Conservation (phyloP, 2,888 invertebrate species). For the Tyria jacobaeae region DNA sequence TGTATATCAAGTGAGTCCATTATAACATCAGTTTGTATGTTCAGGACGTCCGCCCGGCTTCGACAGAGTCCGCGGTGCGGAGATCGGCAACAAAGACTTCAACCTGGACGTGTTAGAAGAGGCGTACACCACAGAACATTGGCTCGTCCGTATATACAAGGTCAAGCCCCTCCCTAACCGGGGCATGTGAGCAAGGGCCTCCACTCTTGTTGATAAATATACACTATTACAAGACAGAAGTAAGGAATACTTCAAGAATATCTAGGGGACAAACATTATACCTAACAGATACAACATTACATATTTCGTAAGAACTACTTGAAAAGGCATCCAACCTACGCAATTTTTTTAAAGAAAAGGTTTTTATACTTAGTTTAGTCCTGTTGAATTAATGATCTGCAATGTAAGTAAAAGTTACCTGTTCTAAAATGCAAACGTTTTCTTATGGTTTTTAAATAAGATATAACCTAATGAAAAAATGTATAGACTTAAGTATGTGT, state of each 20-base stretch:
- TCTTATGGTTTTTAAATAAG: background rate
- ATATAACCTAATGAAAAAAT: background rate
- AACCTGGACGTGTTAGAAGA: slow-evolving; percentile 99
- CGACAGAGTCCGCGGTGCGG: slow-evolving; percentile 98
- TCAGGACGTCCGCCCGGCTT: slow-evolving; percentile 96
- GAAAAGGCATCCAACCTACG: no score
- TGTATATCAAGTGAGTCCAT: background rate
- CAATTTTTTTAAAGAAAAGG: background rate
- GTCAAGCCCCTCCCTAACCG: slow-evolving; percentile 97
- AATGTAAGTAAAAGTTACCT: no score
- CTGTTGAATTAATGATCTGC: background rate
- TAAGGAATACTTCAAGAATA: background rate
- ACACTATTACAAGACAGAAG: background rate
- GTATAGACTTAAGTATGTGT: background rate
- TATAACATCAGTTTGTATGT: background rate
- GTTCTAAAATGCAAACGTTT: background rate
- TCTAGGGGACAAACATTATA: background rate
- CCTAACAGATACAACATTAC: slow-evolving; percentile 1
- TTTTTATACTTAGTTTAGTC: background rate
- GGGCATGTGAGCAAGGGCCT: slow-evolving; percentile 87
- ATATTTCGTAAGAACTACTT: background rate
- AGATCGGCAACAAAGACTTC: slow-evolving; percentile 99
- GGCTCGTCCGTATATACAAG: slow-evolving; percentile 99
- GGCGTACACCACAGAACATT: slow-evolving; percentile 99
- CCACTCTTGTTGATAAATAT: slow-evolving; percentile 23